Evolutionary conservation across 1,140 invertebrate species (phyloP).

Genomic region (Archivesica marissinica): DNA sequence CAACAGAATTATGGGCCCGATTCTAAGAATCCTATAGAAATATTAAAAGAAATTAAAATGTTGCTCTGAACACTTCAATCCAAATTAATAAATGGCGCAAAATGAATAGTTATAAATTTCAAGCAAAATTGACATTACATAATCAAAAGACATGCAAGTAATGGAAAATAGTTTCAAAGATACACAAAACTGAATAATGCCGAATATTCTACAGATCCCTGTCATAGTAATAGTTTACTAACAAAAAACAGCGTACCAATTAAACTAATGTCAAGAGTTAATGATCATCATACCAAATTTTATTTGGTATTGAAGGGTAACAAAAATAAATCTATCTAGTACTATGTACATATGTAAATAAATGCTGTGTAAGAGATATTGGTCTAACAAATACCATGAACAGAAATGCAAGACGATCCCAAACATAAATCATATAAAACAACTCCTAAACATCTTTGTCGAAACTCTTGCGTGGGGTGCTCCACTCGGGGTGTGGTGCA

Average conservation of each 20-base stretch:
- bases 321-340: slow-evolving; percentile 41
- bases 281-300: slow-evolving; percentile 20
- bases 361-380: slow-evolving; percentile 30
- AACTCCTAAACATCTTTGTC: too few relatives aligned
- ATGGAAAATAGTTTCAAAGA: neutral
- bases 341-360: slow-evolving; percentile 33
- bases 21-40: too few relatives aligned
- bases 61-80: too few relatives aligned
- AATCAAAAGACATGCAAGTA: too few relatives aligned
- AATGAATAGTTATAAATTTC: too few relatives aligned
- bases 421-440: too few relatives aligned
- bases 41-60: too few relatives aligned
- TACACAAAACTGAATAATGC: slow-evolving; percentile 6
- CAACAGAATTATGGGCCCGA: too few relatives aligned
- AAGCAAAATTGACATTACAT: too few relatives aligned
- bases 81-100: too few relatives aligned
- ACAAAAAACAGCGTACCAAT: slow-evolving; percentile 4
- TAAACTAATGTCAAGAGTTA: slow-evolving; percentile 22
- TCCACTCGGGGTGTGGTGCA: too few relatives aligned
- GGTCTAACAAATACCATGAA: slow-evolving; percentile 30
- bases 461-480: too few relatives aligned
- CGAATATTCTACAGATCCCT: slow-evolving; percentile 12
- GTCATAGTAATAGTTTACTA: slow-evolving; percentile 9
- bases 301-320: slow-evolving; percentile 31
- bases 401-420: neutral